phyloP scores from a whole-genome alignment of 35 echinoderm and acorn worm species.

The Apostichopus californicus region DNA sequence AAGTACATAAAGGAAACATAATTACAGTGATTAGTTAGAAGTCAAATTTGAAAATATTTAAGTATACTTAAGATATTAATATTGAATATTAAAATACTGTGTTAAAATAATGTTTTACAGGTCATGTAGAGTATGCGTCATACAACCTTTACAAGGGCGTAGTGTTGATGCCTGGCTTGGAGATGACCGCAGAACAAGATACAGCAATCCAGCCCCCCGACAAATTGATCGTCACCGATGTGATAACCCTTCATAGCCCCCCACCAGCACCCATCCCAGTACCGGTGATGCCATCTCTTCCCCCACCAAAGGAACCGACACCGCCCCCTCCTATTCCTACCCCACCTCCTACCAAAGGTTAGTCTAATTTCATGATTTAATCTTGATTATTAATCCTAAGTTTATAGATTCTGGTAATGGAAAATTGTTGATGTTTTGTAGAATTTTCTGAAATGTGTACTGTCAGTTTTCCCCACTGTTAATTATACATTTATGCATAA shows the following conservation, averaged over 20 bases:
- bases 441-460: too few relatives aligned
- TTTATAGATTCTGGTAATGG: too few relatives aligned
- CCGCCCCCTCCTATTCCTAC: neutral
- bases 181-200: neutral
- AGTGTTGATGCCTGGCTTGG: neutral
- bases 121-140: neutral
- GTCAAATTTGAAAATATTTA: too few relatives aligned
- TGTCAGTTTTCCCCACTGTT: too few relatives aligned
- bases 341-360: constrained; percentile 21
- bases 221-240: neutral
- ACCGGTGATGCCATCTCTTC: constrained; percentile 17
- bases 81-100: too few relatives aligned
- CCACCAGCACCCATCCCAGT: constrained; percentile 24
- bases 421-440: too few relatives aligned
- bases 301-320: neutral
- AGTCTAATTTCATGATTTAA: neutral
- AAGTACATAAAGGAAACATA: too few relatives aligned
- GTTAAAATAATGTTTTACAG: neutral
- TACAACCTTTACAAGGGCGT: constrained; percentile 9
- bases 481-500: too few relatives aligned
- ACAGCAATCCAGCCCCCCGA: neutral
- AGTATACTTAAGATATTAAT: too few relatives aligned
- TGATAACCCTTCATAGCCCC: constrained; percentile 15
- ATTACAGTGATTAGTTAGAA: too few relatives aligned
- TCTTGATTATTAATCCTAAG: too few relatives aligned